These are phyloP conservation scores for Coelopa pilipes DNA, from an alignment of 2,888 invertebrate species.

Conservation along the genomic window DNA sequence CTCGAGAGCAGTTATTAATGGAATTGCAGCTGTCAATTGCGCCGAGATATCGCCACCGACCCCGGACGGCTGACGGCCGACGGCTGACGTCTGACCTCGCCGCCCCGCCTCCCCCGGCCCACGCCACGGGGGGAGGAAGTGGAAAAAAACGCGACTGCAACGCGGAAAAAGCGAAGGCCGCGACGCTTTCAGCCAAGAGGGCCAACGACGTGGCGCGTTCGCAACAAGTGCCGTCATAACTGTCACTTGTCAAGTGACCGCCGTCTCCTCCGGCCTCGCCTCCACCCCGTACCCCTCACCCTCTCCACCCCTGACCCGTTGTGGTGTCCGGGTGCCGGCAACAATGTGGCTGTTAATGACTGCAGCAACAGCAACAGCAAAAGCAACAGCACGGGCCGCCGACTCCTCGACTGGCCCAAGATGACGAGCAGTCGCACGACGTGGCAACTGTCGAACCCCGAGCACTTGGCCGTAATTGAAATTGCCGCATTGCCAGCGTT, in stretches of 20 bases:
- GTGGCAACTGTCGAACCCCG: conserved; percentile 20
- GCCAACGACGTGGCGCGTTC: background rate
- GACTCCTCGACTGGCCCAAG: background rate
- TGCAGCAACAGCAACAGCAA: conserved; percentile 11
- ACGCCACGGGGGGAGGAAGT: no score
- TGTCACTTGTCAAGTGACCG: conserved; percentile 12
- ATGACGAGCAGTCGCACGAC: background rate
- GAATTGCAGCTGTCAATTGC: conserved; percentile 14
- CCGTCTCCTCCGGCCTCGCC: background rate
- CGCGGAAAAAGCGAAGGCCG: no score
- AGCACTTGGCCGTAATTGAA: conserved; percentile 33
- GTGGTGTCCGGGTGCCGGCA: conserved; percentile 14
- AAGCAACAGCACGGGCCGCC: conserved; percentile 1
- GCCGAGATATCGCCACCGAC: background rate
- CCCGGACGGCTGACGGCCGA: no score
- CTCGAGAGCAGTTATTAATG: conserved; percentile 12
- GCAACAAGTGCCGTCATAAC: conserved; percentile 18
- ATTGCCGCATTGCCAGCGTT: conserved; percentile 19
- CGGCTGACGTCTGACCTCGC: no score
- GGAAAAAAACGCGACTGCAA: no score
- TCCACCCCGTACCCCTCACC: background rate
- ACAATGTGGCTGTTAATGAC: conserved; percentile 18
- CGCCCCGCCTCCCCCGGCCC: no score
- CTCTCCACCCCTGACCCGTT: conserved; percentile 24
- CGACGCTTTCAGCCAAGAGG: no score